Percentiles rank a stretch among this genome's conserved stretches.
These are phyloP conservation scores for Dexiosoma caninum DNA, from an alignment of 2,888 invertebrate genomes.

Conservation along the genomic window DNA sequence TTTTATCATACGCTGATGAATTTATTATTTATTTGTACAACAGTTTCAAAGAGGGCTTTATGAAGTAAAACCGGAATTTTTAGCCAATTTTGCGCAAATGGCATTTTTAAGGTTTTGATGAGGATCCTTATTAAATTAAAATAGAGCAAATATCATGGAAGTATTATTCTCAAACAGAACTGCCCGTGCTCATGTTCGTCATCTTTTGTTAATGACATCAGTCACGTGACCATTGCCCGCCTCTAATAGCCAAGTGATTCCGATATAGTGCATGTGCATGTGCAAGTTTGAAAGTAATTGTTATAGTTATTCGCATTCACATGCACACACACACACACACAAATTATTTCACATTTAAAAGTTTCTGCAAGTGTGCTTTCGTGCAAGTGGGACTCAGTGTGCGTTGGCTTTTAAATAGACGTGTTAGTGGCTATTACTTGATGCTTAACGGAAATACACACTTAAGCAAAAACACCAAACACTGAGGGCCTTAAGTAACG, in stretches of 20 bases:
- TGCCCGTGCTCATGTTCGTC: no score
- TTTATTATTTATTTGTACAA: no score
- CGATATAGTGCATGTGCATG: background rate
- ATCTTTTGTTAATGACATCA: no score
- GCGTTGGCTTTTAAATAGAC: conserved; percentile 32
- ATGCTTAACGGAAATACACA: conserved; percentile 57
- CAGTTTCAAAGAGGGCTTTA: no score
- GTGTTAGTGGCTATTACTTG: conserved; percentile 46
- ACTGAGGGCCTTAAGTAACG: background rate
- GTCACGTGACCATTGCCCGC: no score
- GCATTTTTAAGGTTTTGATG: no score
- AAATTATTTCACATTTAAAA: conserved; percentile 1
- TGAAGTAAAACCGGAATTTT: no score
- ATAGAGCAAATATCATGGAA: no score
- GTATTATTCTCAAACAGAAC: no score
- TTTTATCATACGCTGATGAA: no score
- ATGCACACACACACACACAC: background rate
- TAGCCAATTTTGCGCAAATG: no score
- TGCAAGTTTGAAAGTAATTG: conserved; percentile 14
- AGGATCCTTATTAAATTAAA: no score
- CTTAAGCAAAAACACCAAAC: conserved; percentile 36
- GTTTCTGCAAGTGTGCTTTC: background rate
- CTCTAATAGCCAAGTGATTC: background rate
- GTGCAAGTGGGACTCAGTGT: background rate
- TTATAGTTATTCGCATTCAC: background rate